These are phyloP conservation scores for Etheostoma nigrum DNA, from an alignment of 2,797 vertebrate genomes.

Conservation along the genomic window DNA sequence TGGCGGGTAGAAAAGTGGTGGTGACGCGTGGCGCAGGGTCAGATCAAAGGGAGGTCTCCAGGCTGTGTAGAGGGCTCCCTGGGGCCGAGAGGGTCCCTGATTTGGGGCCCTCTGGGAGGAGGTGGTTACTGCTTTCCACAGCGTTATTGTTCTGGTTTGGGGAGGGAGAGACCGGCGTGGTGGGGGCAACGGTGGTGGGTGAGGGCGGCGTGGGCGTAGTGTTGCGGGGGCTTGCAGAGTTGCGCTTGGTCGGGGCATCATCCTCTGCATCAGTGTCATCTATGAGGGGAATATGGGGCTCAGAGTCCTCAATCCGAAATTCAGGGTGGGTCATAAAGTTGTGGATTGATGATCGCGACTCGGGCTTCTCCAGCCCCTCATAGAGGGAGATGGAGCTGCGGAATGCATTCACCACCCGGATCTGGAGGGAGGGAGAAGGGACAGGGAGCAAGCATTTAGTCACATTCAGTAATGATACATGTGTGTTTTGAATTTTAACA, in stretches of 20 bases:
- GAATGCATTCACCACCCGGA: constrained; percentile 99
- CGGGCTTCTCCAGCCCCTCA: constrained; percentile 98
- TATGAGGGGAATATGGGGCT: constrained; percentile 98
- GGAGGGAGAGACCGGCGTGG: constrained; percentile 88
- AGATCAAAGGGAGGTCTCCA: constrained; percentile 99
- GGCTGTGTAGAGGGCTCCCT: constrained; percentile 98
- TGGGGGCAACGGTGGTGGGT: constrained; percentile 75
- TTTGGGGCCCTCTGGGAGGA: constrained; percentile 94
- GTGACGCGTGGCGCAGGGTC: constrained; percentile 56
- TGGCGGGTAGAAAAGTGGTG: constrained; percentile 67
- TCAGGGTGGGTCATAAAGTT: constrained; percentile 99
- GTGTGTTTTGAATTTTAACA: constrained; percentile 36
- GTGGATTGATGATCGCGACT: constrained; percentile 97
- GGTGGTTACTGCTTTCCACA: constrained; percentile 95
- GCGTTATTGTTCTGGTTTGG: constrained; percentile 99
- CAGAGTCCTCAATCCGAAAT: constrained; percentile 99
- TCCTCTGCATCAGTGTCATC: constrained; percentile 99
- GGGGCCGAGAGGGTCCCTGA: constrained; percentile 93
- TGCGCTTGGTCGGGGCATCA: constrained; percentile 97
- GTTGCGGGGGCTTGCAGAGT: constrained; percentile 87
- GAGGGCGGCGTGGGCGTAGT: constrained; percentile 86
- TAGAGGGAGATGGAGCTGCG: constrained; percentile 99
- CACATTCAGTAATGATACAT: constrained; percentile 36
- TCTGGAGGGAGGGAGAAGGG: constrained; percentile 83
- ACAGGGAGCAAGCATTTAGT: constrained; percentile 64